phyloP scores from a whole-genome alignment of 2,888 invertebrate genomes.

The Hirtodrosophila trivittata region DNA sequence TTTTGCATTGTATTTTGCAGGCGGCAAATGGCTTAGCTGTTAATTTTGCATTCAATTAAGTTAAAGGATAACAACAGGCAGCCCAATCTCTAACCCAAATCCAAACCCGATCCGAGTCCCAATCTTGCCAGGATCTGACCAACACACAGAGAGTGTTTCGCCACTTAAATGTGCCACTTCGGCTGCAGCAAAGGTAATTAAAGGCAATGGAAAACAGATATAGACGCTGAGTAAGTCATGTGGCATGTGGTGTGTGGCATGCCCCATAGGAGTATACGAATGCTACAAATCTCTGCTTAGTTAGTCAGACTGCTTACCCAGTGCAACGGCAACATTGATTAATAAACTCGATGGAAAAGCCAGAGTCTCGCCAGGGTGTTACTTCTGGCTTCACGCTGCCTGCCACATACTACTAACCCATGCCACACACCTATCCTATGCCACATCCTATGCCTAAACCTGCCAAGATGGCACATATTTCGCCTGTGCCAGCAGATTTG shows the following conservation, averaged over 20 bases:
- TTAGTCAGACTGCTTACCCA: conserved; percentile 13
- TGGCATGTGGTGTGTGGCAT: background rate
- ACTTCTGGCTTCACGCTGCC: conserved; percentile 4
- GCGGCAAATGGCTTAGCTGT: conserved; percentile 47
- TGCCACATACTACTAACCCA: conserved; percentile 3
- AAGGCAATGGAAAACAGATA: conserved; percentile 7
- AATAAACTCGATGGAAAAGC: conserved; percentile 44
- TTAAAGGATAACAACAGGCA: conserved; percentile 11
- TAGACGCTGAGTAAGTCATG: background rate
- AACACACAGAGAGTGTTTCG: conserved; percentile 3
- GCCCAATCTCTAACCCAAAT: background rate
- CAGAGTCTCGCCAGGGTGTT: background rate
- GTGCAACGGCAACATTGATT: conserved; percentile 40
- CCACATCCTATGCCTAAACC: conserved; percentile 37
- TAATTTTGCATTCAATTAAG: conserved; percentile 67
- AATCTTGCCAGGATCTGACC: background rate
- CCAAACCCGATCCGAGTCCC: background rate
- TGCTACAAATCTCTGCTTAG: conserved; percentile 8
- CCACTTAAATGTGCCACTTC: conserved; percentile 24
- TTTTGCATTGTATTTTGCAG: conserved; percentile 2
- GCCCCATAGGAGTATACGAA: background rate
- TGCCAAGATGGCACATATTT: conserved; percentile 64
- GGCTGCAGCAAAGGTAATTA: conserved; percentile 2
- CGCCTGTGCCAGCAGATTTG: conserved; percentile 64
- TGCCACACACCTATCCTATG: background rate